phyloP scores from a whole-genome alignment of 2,797 vertebrate genomes.

The Rhabdomys pumilio region DNA sequence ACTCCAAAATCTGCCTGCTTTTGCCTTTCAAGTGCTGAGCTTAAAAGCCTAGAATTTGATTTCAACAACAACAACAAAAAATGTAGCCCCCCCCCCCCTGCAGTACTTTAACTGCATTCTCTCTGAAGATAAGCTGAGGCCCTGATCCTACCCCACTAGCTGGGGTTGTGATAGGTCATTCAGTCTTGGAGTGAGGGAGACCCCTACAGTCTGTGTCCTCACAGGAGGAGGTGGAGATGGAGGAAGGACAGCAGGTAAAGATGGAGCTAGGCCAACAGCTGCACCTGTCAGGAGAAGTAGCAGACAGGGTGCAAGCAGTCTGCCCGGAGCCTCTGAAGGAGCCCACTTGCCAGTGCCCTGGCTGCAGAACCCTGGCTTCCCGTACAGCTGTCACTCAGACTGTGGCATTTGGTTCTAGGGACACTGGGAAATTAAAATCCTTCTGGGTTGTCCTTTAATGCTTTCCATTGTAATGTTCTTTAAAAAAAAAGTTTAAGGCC shows the following conservation, averaged over 20 bases:
- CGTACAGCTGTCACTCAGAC: not conserved
- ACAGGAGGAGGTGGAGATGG: not conserved
- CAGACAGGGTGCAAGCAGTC: not conserved
- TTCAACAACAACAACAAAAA: not conserved
- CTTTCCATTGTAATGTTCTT: not conserved
- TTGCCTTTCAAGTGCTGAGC: not conserved
- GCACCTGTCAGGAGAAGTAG: not conserved
- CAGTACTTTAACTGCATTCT: not conserved
- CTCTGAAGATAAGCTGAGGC: not conserved
- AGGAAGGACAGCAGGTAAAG: not conserved
- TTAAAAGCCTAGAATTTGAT: not conserved
- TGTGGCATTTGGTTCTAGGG: not conserved
- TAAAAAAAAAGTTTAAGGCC: too few species aligned
- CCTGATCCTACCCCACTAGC: not conserved
- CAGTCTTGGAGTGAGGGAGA: not conserved
- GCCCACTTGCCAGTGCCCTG: too few species aligned
- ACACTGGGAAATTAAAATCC: not conserved
- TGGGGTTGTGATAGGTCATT: not conserved
- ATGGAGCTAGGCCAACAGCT: not conserved
- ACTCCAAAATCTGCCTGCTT: not conserved
- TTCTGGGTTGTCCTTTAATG: not conserved
- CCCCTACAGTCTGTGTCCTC: not conserved
- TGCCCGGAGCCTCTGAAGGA: not conserved
- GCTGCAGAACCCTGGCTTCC: not conserved
- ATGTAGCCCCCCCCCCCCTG: not conserved